Evolutionary conservation across 2,113 vertebrate genomes (phyloP).

Genomic region (Plestiodon gilberti): DNA sequence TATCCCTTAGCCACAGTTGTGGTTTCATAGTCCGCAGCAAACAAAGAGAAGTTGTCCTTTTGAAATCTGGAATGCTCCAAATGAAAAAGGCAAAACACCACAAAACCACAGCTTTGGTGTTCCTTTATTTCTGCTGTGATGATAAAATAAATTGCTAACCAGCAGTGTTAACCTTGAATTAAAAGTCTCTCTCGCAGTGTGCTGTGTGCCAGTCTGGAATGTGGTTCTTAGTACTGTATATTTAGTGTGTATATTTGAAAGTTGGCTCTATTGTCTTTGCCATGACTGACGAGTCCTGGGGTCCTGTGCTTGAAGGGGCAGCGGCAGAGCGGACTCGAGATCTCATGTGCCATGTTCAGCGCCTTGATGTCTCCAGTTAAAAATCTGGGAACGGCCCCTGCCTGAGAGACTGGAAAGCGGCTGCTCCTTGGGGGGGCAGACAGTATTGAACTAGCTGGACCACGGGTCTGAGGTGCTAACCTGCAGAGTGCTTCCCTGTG

Average conservation of each 20-base stretch:
- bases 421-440: background rate
- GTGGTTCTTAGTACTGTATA: background rate
- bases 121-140: background rate
- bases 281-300: background rate
- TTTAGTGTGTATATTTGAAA: constrained; percentile 23
- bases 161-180: constrained; percentile 43
- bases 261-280: background rate
- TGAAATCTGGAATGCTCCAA: background rate
- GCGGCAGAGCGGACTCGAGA: too few relatives aligned
- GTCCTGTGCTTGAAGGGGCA: background rate
- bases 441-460: too few relatives aligned
- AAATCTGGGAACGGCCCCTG: too few relatives aligned
- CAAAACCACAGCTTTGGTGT: constrained; percentile 14
- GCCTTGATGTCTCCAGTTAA: too few relatives aligned
- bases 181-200: background rate
- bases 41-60: background rate
- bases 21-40: background rate
- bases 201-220: background rate
- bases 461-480: too few relatives aligned
- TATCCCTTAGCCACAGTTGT: background rate
- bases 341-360: background rate
- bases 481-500: too few relatives aligned
- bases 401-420: background rate
- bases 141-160: constrained; percentile 59
- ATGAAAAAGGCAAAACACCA: constrained; percentile 16